These are phyloP conservation scores for Cyclophora punctaria DNA, from an alignment of 2,888 invertebrate species.

Conservation along the genomic window DNA sequence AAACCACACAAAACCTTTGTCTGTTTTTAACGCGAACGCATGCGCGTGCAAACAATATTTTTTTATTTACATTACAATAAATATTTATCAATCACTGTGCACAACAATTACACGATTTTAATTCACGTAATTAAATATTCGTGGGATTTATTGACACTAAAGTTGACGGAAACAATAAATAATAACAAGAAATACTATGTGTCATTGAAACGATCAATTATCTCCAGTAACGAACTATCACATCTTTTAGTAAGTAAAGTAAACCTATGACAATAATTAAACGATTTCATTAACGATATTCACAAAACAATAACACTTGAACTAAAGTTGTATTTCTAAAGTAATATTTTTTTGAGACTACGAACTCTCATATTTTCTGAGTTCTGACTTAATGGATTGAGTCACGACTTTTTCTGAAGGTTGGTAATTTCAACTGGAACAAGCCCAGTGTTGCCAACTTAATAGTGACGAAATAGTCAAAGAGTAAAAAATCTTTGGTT, in stretches of 20 bases:
- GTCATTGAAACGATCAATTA: constrained; percentile 14
- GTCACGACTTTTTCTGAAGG: too few relatives aligned
- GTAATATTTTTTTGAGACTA: too few relatives aligned
- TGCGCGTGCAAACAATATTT: constrained; percentile 73
- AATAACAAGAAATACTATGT: constrained; percentile 46
- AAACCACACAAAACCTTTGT: constrained; percentile 78
- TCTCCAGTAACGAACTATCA: constrained; percentile 20
- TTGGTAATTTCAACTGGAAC: too few relatives aligned
- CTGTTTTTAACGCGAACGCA: constrained; percentile 73
- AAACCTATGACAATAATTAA: constrained; percentile 17
- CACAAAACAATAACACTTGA: constrained; percentile 31
- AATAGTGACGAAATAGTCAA: too few relatives aligned
- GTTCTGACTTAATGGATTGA: constrained; percentile 56
- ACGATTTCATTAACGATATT: constrained; percentile 20
- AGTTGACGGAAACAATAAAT: constrained; percentile 50
- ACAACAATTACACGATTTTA: constrained; percentile 26
- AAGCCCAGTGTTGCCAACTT: too few relatives aligned
- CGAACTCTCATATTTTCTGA: constrained; percentile 8
- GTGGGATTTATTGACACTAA: constrained; percentile 33
- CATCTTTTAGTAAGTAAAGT: constrained; percentile 11
- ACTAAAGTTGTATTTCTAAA: constrained; percentile 10
- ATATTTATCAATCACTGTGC: constrained; percentile 37
- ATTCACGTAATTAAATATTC: constrained; percentile 31
- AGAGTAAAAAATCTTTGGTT: too few relatives aligned
- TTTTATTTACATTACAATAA: constrained; percentile 71